Evolutionary conservation across 2,797 vertebrate species (phyloP), one percentile per base, ranked within the genome.

Genomic region (Pelodytes ibericus): DNA sequence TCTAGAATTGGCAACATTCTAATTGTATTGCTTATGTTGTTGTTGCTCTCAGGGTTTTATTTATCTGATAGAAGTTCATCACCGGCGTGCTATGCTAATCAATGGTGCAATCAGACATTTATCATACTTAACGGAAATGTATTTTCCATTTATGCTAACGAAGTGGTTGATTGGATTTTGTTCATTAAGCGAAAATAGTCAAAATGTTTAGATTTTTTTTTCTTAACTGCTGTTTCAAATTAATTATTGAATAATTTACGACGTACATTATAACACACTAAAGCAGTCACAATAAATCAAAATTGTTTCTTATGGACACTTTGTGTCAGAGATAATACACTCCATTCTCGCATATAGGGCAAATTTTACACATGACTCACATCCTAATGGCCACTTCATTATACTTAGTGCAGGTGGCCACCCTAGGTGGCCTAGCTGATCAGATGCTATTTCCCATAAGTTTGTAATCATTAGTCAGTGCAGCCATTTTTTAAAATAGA

Each of bases 121-220:
- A 77, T 86, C 84, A 87, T 88, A 86, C 83, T 83, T 81, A 53
- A 74, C 74, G 87, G 81, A 80, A 58, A 76, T 76, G 74, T 83
- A 78, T 81, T 87, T 88, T 86, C 81, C 74, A 90, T 84, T 88
- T 89, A 86, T 30, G 0, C 74, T 88, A 87, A 86, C 79, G 84
- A 82, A 77, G 79, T 80, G 73, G 74, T 84, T 86, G 86, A 89
- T 87, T 88, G 86, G 85, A 87, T 89, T 90, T 84, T 84, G 71
- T 84, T 89, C 84, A 86, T 91, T 87, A 87, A 87, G 82, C 81
- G 72, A 82, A 70, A 59, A 81, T 79, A 88, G 79, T 86, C 80
- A 86, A 87, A 88, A 77, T 77, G 72, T 69, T 84, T n/a, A n/a
- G n/a, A n/a, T n/a, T n/a, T n/a, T n/a, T n/a, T 80, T 86, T 59